Evolutionary conservation across 2,797 vertebrate genomes (phyloP).

Genomic region (Chanos chanos): DNA sequence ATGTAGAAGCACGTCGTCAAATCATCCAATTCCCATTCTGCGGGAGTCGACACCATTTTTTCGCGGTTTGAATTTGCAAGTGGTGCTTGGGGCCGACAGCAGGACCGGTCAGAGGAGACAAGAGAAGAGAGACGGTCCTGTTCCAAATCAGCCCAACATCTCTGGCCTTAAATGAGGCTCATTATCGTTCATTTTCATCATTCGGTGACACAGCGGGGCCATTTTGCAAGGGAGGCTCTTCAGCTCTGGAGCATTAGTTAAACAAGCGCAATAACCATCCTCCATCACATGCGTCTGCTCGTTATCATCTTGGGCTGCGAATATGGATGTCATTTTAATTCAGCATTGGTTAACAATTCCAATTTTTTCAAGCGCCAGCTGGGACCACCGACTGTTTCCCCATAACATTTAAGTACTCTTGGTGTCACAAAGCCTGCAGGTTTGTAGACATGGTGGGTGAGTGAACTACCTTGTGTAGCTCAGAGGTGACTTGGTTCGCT

Average conservation of each 20-base stretch:
- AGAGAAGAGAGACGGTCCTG: too few species aligned
- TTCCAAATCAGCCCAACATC: too few species aligned
- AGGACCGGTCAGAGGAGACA: neutral
- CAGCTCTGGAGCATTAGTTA: slow-evolving; percentile 20
- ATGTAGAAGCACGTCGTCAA: slow-evolving; percentile 43
- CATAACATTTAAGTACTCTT: slow-evolving; percentile 10
- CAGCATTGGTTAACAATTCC: slow-evolving; percentile 2
- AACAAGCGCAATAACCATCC: slow-evolving; percentile 25
- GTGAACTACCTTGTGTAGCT: neutral
- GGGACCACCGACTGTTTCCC: neutral
- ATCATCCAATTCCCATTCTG: neutral
- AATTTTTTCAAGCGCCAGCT: slow-evolving; percentile 8
- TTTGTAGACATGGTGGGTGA: neutral
- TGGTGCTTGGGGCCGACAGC: neutral
- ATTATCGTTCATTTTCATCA: slow-evolving; percentile 33
- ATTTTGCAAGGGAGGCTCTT: slow-evolving; percentile 22
- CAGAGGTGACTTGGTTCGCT: neutral
- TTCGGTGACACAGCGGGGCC: slow-evolving; percentile 24
- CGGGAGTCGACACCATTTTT: neutral
- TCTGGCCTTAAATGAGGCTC: slow-evolving; percentile 3
- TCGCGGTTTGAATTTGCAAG: neutral
- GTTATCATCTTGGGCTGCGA: slow-evolving; percentile 4
- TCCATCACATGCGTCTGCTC: slow-evolving; percentile 19
- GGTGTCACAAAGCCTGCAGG: slow-evolving; percentile 6
- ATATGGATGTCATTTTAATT: slow-evolving; percentile 14